Evolutionary conservation across 2,113 vertebrate species (phyloP), one percentile per base, ranked within the genome.

Genomic region (Sardina pilchardus): DNA sequence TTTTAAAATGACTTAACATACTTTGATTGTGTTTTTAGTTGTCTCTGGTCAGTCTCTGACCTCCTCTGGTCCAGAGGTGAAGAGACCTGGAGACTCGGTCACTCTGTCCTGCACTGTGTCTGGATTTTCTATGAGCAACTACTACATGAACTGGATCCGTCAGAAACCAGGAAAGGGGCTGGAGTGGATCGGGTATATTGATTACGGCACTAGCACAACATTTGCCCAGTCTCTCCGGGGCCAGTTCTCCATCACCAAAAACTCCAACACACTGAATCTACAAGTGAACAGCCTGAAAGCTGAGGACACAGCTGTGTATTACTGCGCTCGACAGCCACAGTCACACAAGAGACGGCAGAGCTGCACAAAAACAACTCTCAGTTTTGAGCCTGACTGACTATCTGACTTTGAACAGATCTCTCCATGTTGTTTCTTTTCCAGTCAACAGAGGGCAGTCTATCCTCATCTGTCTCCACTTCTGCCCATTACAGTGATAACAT

Each of bases 101-200:
- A 89, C 26, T 59, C 84, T 89, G 59, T 87, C 84, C 63, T 87
- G 5, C 21, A 71, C 36, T 71, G 81, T 21, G 9, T 89, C 87
- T 83, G 81, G 91, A 47, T 44, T 87, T 42, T 21, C 82, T 44
- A 17, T 87, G 39, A 42, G 71, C 43, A 26, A 84, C 48, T 82
- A 0, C 7, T 85, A 19, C 21, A 89, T 84, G 80, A 53, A 44
- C 75, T 84, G 86, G 84, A 84, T 85, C 78, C 71, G 84, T 56
- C 78, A 87, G 30, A 34, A 75, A 3, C 45, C 56, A 78, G 84
- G 88, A 75, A 89, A 83, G 44, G 45, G 84, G 14, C 36, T 82
- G 14, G 85, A 86, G 34, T 86, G n/a, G 21, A 83, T 85, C 85
- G 56, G 86, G 9, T 24, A 34, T 30, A 39, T 56, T 45, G 19